Evolutionary conservation across 92 coral and sea anemone species (phyloP).

Genomic region (Blastomussa wellsi): DNA sequence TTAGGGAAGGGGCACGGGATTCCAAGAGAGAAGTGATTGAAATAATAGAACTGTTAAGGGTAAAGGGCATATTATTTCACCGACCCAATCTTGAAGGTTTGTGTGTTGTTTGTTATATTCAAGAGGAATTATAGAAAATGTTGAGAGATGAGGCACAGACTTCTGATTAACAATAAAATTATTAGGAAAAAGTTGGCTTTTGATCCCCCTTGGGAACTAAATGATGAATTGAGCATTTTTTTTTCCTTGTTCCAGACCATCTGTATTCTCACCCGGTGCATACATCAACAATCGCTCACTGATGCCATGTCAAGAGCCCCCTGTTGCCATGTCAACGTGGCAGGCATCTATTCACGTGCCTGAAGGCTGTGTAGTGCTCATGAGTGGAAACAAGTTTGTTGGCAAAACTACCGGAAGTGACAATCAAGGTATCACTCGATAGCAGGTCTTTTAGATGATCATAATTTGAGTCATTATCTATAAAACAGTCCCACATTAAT

Average conservation of each 20-base stretch:
- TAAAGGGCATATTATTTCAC: too few species aligned
- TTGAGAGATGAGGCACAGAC: too few species aligned
- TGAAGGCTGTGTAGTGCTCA: conserved; percentile 84
- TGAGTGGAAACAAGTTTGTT: conserved; percentile 86
- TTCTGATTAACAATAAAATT: too few species aligned
- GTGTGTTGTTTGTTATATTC: too few species aligned
- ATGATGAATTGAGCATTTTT: neutral
- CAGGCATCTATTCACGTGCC: conserved; percentile 97
- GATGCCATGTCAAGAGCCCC: conserved; percentile 99
- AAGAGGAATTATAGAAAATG: too few species aligned
- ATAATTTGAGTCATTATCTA: neutral
- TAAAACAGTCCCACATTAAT: too few species aligned
- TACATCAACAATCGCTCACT: conserved; percentile 99
- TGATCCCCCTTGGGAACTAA: neutral
- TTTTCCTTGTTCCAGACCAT: conserved; percentile 61
- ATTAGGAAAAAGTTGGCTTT: neutral
- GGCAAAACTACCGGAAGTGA: conserved; percentile 38
- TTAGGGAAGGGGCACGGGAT: too few species aligned
- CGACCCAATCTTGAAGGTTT: too few species aligned
- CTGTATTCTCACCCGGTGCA: conserved; percentile 97
- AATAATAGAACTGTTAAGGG: too few species aligned
- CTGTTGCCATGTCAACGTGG: conserved; percentile 99
- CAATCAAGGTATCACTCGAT: conserved; percentile 44
- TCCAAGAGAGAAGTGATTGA: too few species aligned
- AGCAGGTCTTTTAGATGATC: neutral